A percentile compares a stretch with the other conserved stretches of the same genome.
Evolutionary conservation across 2,888 invertebrate genomes (phyloP).

Genomic region (Pseudanteris insignis): DNA sequence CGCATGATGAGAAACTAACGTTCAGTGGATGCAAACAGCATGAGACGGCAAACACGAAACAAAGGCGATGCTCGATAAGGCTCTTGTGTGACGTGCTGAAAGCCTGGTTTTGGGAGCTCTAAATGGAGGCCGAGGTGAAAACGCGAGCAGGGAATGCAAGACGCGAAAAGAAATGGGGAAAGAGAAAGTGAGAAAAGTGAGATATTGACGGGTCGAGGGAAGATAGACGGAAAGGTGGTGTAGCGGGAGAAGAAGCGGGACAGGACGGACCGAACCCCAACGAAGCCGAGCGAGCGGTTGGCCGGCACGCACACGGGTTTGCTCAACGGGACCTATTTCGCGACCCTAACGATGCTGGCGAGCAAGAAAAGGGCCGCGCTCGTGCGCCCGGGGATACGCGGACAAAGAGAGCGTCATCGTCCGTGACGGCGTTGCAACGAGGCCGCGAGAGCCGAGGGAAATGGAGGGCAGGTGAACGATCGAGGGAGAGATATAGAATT

Average conservation of each 20-base stretch:
- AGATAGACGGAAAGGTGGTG: slow-evolving; percentile 7
- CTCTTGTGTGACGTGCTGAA: slow-evolving; percentile 24
- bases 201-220: slow-evolving; percentile 11
- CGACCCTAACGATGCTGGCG: slow-evolving; percentile 37
- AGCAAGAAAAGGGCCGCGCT: slow-evolving; percentile 43
- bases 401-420: slow-evolving; percentile 12
- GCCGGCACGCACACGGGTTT: slow-evolving; percentile 48
- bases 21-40: slow-evolving; percentile 10
- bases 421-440: slow-evolving; percentile 5
- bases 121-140: slow-evolving; percentile 7
- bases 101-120: slow-evolving; percentile 15
- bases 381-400: slow-evolving; percentile 9
- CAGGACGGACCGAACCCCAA: slow-evolving; percentile 19
- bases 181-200: slow-evolving; percentile 37
- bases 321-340: slow-evolving; percentile 47
- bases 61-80: slow-evolving; percentile 25
- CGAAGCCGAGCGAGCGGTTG: slow-evolving; percentile 32
- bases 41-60: slow-evolving; percentile 22
- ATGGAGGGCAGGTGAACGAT: slow-evolving; percentile 27
- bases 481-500: slow-evolving; percentile 43
- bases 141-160: no score
- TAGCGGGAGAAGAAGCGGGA: background rate
- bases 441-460: slow-evolving; percentile 19
- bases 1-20: slow-evolving; percentile 28
- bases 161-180: slow-evolving; percentile 18